Conservation (phyloP, 2,888 invertebrate species). For the Kryphioiulus occultus region DNA sequence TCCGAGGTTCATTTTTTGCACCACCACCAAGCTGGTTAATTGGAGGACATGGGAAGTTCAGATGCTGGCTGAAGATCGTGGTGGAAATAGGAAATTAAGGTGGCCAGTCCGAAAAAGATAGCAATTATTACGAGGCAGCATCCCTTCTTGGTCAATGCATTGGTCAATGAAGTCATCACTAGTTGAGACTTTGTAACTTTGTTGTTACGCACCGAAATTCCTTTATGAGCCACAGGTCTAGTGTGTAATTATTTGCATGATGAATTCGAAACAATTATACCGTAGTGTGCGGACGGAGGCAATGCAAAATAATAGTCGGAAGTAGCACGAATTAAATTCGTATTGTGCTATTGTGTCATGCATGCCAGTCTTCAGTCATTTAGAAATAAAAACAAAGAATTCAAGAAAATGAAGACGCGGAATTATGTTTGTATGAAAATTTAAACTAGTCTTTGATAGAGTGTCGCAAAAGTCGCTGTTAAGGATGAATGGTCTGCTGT, state of each 20-base stretch:
- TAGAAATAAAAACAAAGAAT: background rate
- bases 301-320: background rate
- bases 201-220: background rate
- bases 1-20: background rate
- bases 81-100: background rate
- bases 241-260: constrained; percentile 6
- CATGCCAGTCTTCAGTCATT: background rate
- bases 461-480: no score
- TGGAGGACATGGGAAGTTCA: background rate
- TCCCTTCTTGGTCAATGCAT: background rate
- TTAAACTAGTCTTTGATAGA: no score
- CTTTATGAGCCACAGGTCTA: background rate
- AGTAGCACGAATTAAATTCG: background rate
- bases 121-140: background rate
- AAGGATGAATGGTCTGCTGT: no score
- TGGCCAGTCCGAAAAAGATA: background rate
- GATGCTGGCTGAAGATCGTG: background rate
- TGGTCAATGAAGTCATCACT: background rate
- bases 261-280: background rate
- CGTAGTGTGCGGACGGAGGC: background rate
- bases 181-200: background rate
- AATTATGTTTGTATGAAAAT: background rate
- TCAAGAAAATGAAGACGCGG: background rate
- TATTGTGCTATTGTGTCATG: background rate
- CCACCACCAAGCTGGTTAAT: background rate